Evolutionary conservation across 2,113 vertebrate species (phyloP).

Genomic region (Sylvia atricapilla): DNA sequence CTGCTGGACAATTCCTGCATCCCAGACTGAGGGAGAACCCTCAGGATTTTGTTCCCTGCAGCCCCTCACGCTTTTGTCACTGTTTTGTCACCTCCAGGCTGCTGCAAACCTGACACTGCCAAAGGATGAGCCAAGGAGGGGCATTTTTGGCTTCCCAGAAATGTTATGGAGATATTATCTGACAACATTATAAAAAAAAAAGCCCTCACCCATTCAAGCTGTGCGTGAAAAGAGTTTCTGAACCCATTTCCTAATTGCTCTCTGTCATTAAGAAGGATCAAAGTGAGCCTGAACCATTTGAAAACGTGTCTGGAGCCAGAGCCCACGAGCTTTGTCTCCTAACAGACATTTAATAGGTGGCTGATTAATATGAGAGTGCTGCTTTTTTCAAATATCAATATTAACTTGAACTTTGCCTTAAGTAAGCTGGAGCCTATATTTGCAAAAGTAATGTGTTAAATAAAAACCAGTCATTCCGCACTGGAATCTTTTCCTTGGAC

Average conservation of each 20-base stretch:
- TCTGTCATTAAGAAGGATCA: slow-evolving; percentile 37
- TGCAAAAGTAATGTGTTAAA: slow-evolving; percentile 51
- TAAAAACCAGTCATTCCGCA: slow-evolving; percentile 4
- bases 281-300: slow-evolving; percentile 39
- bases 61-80: neutral
- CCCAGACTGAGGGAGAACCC: neutral
- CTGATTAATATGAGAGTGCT: slow-evolving; percentile 57
- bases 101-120: neutral
- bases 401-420: slow-evolving; percentile 64
- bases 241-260: slow-evolving; percentile 38
- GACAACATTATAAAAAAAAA: neutral
- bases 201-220: neutral
- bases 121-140: neutral
- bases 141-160: neutral
- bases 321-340: slow-evolving; percentile 34
- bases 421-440: slow-evolving; percentile 34
- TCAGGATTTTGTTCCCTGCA: neutral
- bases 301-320: slow-evolving; percentile 40
- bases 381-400: slow-evolving; percentile 56
- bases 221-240: neutral
- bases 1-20: neutral
- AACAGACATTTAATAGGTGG: slow-evolving; percentile 47
- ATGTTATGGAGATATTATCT: neutral
- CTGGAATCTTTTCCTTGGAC: neutral
- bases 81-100: neutral